Evolutionary conservation across 1,140 invertebrate genomes (phyloP).

Genomic region (Drosophila burlai): DNA sequence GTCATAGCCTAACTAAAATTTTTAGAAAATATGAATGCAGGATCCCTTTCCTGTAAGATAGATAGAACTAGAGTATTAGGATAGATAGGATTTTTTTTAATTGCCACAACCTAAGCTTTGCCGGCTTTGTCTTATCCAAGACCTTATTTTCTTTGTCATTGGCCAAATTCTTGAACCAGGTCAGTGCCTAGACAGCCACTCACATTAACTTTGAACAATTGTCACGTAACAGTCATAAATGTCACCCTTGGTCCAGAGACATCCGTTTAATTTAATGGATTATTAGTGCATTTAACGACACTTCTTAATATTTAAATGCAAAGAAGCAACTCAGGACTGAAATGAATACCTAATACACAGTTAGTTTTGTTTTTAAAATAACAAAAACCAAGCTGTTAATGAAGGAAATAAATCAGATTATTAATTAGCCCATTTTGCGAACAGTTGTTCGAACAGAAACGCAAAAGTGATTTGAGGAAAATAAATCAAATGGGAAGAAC

Average conservation of each 20-base stretch:
- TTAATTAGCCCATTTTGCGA: neutral
- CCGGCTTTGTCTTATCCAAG: too few species aligned
- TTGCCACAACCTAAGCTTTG: too few species aligned
- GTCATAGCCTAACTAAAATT: too few species aligned
- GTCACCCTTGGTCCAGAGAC: neutral
- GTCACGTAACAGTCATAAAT: neutral
- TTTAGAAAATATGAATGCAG: too few species aligned
- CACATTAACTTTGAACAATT: neutral
- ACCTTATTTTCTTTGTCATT: neutral
- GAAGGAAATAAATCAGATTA: neutral
- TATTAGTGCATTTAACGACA: neutral
- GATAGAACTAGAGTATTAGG: too few species aligned
- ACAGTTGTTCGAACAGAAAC: neutral
- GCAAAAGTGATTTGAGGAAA: neutral
- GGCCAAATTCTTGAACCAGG: neutral
- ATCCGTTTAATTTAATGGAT: neutral
- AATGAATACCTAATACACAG: neutral
- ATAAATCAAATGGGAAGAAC: neutral
- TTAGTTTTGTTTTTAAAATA: neutral
- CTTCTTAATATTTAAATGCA: too few species aligned
- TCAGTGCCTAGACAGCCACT: neutral
- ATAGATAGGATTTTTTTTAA: too few species aligned
- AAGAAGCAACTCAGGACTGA: neutral
- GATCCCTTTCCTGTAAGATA: too few species aligned
- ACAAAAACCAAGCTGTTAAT: neutral